A percentile compares a stretch with the other conserved stretches of the same genome.
phyloP scores from a whole-genome alignment of 2,113 vertebrate genomes.

The Microcebus jonahi region DNA sequence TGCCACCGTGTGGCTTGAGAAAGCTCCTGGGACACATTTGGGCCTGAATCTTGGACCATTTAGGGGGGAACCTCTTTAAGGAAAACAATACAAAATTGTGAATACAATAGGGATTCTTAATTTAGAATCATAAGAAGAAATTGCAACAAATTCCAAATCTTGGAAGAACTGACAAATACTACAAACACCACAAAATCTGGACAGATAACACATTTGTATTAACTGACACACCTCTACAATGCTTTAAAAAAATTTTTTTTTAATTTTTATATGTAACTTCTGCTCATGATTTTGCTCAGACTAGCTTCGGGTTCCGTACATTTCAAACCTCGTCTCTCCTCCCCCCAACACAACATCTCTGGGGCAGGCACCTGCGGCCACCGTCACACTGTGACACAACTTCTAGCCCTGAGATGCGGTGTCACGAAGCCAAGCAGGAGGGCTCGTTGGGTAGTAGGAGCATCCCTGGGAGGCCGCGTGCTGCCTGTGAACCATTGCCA shows the following conservation, averaged over 20 bases:
- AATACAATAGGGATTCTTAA: neutral
- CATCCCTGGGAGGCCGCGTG: fast-evolving
- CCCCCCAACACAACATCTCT: fast-evolving
- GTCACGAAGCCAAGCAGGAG: neutral
- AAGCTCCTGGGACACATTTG: neutral
- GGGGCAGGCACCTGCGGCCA: neutral
- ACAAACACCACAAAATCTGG: neutral
- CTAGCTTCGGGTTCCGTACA: neutral
- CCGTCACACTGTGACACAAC: neutral
- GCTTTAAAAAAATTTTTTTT: neutral
- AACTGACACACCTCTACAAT: neutral
- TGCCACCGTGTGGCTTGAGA: fast-evolving
- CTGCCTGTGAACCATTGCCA: neutral
- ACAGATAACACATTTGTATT: neutral
- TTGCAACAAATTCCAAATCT: neutral
- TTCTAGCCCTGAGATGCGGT: neutral
- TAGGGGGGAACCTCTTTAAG: neutral
- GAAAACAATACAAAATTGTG: neutral
- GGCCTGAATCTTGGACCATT: neutral
- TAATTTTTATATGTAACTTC: neutral
- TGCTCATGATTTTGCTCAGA: neutral
- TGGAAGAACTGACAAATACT: neutral
- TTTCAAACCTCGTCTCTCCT: neutral
- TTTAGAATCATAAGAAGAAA: neutral
- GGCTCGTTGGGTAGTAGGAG: fast-evolving